A percentile compares a stretch with the other conserved stretches of the same genome.
phyloP scores from a whole-genome alignment of 2,797 vertebrate genomes.

The Sarcophilus harrisii region DNA sequence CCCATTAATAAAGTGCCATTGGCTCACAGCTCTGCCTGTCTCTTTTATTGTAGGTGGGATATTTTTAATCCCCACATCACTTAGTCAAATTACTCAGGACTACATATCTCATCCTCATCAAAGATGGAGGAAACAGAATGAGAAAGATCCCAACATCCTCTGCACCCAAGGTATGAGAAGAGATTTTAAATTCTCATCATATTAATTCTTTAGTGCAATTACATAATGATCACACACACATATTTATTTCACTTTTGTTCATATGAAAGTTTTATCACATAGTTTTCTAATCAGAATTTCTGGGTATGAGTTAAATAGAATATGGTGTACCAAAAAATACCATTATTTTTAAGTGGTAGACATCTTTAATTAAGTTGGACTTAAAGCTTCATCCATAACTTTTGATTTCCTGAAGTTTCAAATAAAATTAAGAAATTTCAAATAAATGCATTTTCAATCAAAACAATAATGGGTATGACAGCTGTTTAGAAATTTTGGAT shows the following conservation, averaged over 20 bases:
- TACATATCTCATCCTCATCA: not conserved
- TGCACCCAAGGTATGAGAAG: not conserved
- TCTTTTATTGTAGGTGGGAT: too few species aligned
- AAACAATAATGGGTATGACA: not conserved
- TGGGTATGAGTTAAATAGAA: slow-evolving; percentile 17
- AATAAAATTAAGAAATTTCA: not conserved
- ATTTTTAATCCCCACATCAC: not conserved
- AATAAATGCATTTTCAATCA: not conserved
- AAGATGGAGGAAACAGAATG: not conserved
- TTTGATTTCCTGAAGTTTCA: slow-evolving; percentile 30
- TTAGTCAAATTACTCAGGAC: not conserved
- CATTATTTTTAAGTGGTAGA: not conserved
- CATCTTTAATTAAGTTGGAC: not conserved
- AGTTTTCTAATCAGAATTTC: too few species aligned
- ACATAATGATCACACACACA: not conserved
- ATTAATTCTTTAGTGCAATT: not conserved
- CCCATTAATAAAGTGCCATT: too few species aligned
- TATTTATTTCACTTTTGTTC: too few species aligned
- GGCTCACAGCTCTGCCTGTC: too few species aligned
- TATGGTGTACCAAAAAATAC: not conserved
- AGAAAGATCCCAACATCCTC: not conserved
- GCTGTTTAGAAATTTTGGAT: not conserved
- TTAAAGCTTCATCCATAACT: not conserved
- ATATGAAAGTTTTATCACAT: too few species aligned
- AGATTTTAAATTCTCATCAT: not conserved